Evolutionary conservation across 2,113 vertebrate species (phyloP), one percentile per base, ranked within the genome.

Genomic region (Semicossyphus pulcher): DNA sequence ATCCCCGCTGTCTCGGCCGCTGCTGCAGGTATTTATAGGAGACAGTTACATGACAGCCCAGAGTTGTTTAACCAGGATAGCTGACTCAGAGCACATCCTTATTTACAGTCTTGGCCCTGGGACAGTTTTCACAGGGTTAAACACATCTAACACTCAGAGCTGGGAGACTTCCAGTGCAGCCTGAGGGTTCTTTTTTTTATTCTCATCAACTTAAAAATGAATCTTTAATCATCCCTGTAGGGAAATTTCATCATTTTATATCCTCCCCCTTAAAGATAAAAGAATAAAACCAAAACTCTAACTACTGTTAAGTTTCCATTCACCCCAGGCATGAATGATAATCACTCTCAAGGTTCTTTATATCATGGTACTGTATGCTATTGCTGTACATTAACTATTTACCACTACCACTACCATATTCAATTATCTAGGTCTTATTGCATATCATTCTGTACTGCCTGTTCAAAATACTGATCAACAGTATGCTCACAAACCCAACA

Each of bases 21-120:
- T 25, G 36, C 64, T 18, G 74, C 56, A 37, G 65, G 60, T 88
- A 86, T 88, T 90, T 87, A 74, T 86, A 76, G 76, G 36, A 57
- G 70, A 41, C 66, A 2, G 57, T 28, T 51, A 47, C 36, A 56
- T 54, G 67, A 53, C 48, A 47, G 62, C 76, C 10, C 36, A 2
- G 31, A 61, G 53, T 72, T 75, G 61, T 84, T 88, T 71, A 84
- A 77, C 61, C 78, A 53, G 77, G 65, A 68, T 28, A 4, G 64
- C 68, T 81, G 82, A 83, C 60, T 84, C 80, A 69, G 58, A 78
- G 48, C 75, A 76, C 78, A 79, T 87, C 84, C 80, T 78, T 89
- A 88, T 91, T 89, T 88, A 86, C 87, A 11, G 45, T 69, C 10
- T 58, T 31, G 58, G 26, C 70, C 72, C 37, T 2, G 21, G 41